Evolutionary conservation across 2,797 vertebrate genomes (phyloP), one percentile per base, ranked within the genome.

Genomic region (Rhodeus uyekii): DNA sequence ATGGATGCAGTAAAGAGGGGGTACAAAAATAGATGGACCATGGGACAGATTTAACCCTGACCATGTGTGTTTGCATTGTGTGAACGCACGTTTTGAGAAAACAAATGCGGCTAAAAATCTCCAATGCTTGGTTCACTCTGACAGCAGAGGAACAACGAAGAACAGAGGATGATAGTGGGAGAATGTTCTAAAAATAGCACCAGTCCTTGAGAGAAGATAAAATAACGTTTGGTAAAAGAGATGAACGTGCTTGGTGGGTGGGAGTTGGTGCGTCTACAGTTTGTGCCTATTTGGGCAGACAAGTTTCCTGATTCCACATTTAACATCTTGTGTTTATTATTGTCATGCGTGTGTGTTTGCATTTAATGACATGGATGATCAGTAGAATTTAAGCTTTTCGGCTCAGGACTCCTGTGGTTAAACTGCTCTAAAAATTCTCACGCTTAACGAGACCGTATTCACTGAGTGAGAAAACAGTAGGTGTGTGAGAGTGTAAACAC

Each of bases 211-310:
- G 32, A 68, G 58, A 24, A 69, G n/a, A 76, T 38, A 32, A 67
- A 61, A 39, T 39, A 76, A 19, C n/a, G 13, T 55, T 72, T 81
- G 39, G 73, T 78, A 72, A 44, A 76, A 39, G 58, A 80, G 63
- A 53, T 76, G 80, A 80, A 74, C 80, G 65, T 3, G 34, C 61
- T 34, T 50, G 46, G 50, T 75, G 64, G 63, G 78, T 64, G 80
- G 77, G 39, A n/a, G n/a, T n/a, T n/a, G n/a, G n/a, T 29, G 50
- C 58, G 64, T 55, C 10, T 73, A 64, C 2, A 65, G 58, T 68
- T 38, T 48, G 22, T 61, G 78, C 39, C 68, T 55, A 72, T 34
- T 36, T 63, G 22, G 8, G 24, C 61, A 27, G 34, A 46, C 14
- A 0, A 68, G 76, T 42, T 32, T 50, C 7, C 79, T 29, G 58